Evolutionary conservation across 2,888 invertebrate genomes (phyloP), one percentile per base, ranked within the genome.

Genomic region (Pandemis corylana): DNA sequence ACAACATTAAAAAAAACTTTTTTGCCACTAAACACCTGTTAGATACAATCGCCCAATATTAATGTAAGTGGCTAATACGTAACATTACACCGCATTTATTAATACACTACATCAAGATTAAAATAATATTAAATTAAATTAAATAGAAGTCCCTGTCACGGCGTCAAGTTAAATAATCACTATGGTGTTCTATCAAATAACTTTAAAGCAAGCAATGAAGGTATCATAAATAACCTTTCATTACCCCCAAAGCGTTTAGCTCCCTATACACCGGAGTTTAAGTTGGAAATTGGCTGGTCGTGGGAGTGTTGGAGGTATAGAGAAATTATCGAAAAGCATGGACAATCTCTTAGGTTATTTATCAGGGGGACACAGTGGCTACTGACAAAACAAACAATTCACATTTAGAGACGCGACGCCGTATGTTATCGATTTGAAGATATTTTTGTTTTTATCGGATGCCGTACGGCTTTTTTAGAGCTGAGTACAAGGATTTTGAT

Each of bases 261-360:
- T 78, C 84, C 85, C 77, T 88, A 82, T 13, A 5, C 3, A 10
- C n/a, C 13, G 1, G 0, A 0, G 0, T 36, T 85, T 89, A 76
- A 79, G 85, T 82, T 36, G 69, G 77, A 70, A 82, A 83, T 87
- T 2, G 76, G 62, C 59, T 83, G 83, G 15, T 7, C 13, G 7
- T 13, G 62, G 76, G 85, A 84, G 89, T 90, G 90, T 89, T 87
- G 90, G 87, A 84, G 86, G 87, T 84, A 78, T 80, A 88, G 89
- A 90, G 90, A 92, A 90, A 94, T 93, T 94, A 94, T 94, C 92
- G 90, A 84, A 87, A 83, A 87, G 89, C 87, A 89, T 86, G 90
- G 89, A 91, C 93, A 92, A 94, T 94, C 93, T 94, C 89, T 91
- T 88, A 90, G 92, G 93, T 90, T 92, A 94, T 94, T 94, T 94